Evolutionary conservation across 1,140 invertebrate genomes (phyloP), one percentile per base, ranked within the genome.

Genomic region (Agrypnia vestita): DNA sequence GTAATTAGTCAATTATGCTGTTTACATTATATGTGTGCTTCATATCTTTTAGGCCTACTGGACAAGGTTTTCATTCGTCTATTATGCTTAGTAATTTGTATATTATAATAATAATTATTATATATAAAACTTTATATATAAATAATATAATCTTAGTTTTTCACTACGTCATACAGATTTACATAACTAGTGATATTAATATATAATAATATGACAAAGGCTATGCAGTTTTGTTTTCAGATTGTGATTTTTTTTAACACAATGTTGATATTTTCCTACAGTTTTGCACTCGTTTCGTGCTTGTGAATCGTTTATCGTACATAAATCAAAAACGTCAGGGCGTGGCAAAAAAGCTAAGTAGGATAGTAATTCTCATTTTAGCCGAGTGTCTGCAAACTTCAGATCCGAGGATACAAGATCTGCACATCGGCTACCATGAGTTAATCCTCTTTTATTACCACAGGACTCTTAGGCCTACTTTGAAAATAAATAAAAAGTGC

Each of bases 141-240:
- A 64, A 64, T 64, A 25, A 64, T 64, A 64, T 64, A 35, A 64
- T 25, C 19, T 64, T 62, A 62, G 59, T 21, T 4, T 25, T 21
- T 25, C 25, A 21, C 55, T 59, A 59, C 55, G 15, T 21, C 21
- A 59, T 59, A 35, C 25, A 3, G 25, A 35, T 35, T 35, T 35
- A 35, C 25, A 35, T 35, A 35, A 35, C 25, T 35, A 35, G 25
- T 51, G 11, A 51, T 51, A 51, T n/a, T n/a, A n/a, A n/a, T 15
- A 51, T 13, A 51, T 51, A 51, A 51, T 51, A 51, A 51, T 13
- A 13, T 51, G 11, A 13, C 11, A 13, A 51, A 51, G n/a, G 49
- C 49, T 51, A 51, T 13, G 11, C 3, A 51, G 11, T 51, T 51
- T 51, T 51, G 11, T 51, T 35, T 35, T 35, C 25, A 35, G 25